These are phyloP conservation scores for Anadara kagoshimensis DNA, from an alignment of 1,140 invertebrate genomes.

Conservation along the genomic window DNA sequence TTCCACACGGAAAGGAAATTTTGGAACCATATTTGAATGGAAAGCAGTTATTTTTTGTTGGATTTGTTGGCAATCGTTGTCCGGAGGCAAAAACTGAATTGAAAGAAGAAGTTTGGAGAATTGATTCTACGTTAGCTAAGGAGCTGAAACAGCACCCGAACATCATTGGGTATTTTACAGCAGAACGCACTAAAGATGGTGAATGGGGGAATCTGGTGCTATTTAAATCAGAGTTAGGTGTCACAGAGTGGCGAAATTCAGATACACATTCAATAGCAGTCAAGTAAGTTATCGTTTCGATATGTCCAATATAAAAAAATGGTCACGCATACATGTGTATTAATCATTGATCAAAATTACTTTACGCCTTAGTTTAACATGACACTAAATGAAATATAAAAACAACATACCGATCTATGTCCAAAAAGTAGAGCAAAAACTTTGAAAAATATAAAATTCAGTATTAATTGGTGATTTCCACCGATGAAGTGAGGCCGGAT, in stretches of 20 bases:
- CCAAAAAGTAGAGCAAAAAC: too few species aligned
- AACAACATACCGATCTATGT: too few species aligned
- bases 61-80: neutral
- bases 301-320: too few species aligned
- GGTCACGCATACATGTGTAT: too few species aligned
- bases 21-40: neutral
- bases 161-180: neutral
- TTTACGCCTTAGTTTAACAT: too few species aligned
- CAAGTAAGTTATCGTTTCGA: too few species aligned
- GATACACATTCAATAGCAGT: neutral
- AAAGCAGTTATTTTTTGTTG: neutral
- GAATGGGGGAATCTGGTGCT: slow-evolving; percentile 15
- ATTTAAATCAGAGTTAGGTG: neutral
- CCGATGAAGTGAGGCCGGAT: too few species aligned
- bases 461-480: too few species aligned
- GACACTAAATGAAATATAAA: too few species aligned
- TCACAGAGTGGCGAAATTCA: neutral
- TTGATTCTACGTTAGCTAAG: neutral
- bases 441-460: too few species aligned
- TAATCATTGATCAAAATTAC: too few species aligned
- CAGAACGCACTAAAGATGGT: neutral
- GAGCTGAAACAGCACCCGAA: neutral
- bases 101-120: neutral
- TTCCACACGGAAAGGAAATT: neutral
- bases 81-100: neutral